Evolutionary conservation across 1,140 invertebrate genomes (phyloP), one percentile per base, ranked within the genome.

Genomic region (Brachystomella parvula): DNA sequence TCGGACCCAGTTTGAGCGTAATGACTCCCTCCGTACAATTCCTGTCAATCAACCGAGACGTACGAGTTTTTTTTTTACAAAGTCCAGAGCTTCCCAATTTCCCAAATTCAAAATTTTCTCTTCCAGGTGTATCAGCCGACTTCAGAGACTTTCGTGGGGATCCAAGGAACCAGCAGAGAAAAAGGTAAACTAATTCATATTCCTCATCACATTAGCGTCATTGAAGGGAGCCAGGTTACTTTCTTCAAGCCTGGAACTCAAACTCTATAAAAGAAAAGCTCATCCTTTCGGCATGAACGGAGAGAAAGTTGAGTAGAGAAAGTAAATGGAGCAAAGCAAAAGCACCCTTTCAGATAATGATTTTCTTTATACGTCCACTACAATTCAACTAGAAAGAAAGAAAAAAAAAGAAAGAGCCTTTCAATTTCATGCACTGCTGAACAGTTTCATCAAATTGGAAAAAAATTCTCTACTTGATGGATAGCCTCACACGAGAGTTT

Each of bases 1-100:
- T 17, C 49, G 71, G 29, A 31, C 59, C 15, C 71, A 73, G 56
- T 73, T 73, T 61, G 71, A 73, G 59, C 44, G 71, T 63, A 73
- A 68, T 17, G 71, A 73, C 57, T 73, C 71, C 24, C 68, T 73
- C 26, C 64, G 68, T 57, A 61, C 68, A 56, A 73, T 73, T 57
- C 28, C 19, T 30, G 3, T 33, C 26, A 63, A 69, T 33, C 68
- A 62, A n/a, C 65, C 61, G 57, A 68, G 71, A 73, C 66, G 71
- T 73, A 68, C 62, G 59, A 17, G 15, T 15, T 9, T 53, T 53
- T 53, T 24, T 19, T 39, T 19, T 19, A 9, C 35, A 39, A 9
- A 9, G 35, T 9, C 19, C 35, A 9, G 6, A 39, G 35, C 35
- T 19, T 39, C 19, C 35, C 19, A 39, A 39, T 39, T 44, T n/a